These are phyloP conservation scores for Tetropium fuscum DNA, from an alignment of 2,888 invertebrate species.

Conservation along the genomic window DNA sequence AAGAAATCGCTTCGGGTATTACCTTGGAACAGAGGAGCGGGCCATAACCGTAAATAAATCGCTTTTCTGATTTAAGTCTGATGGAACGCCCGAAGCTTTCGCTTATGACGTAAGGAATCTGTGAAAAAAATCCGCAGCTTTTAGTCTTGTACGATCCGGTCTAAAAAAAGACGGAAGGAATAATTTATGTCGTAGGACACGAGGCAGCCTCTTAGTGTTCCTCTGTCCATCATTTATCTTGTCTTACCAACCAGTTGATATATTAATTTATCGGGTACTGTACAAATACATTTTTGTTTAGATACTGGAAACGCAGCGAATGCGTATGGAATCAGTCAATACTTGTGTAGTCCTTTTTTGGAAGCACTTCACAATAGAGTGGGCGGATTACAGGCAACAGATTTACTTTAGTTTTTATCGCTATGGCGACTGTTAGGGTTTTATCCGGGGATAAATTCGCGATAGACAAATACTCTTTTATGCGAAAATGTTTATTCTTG, in stretches of 20 bases:
- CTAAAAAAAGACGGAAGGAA: not conserved
- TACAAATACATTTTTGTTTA: not conserved
- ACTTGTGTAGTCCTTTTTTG: not conserved
- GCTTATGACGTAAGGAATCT: not conserved
- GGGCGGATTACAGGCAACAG: not conserved
- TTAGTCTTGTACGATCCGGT: not conserved
- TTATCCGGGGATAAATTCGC: too few species aligned
- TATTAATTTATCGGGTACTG: not conserved
- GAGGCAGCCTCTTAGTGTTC: not conserved
- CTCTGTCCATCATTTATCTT: conserved; percentile 1
- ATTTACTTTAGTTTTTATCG: not conserved
- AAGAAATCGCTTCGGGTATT: too few species aligned
- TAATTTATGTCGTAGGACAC: not conserved
- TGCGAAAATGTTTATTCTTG: too few species aligned
- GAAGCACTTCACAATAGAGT: not conserved
- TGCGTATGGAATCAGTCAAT: not conserved
- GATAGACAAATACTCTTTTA: too few species aligned
- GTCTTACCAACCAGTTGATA: not conserved
- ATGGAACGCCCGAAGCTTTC: not conserved
- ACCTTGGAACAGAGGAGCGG: too few species aligned
- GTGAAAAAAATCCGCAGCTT: not conserved
- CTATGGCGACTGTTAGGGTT: too few species aligned
- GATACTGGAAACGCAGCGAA: not conserved
- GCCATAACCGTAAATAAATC: too few species aligned
- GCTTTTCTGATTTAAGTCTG: not conserved